Evolutionary conservation across 2,113 vertebrate species (phyloP).

Genomic region (Ciconia boyciana): DNA sequence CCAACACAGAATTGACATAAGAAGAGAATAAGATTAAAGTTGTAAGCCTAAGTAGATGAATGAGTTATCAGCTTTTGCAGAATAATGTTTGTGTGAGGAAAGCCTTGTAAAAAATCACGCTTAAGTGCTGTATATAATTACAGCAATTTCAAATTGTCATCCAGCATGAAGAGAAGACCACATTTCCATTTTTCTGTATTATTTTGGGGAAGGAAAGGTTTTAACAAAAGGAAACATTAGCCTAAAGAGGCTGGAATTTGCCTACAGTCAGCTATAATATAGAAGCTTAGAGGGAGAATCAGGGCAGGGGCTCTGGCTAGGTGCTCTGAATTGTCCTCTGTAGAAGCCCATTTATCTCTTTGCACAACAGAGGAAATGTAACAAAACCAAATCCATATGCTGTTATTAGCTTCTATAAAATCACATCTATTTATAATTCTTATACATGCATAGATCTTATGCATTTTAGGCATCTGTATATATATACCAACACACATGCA

Average conservation of each 20-base stretch:
- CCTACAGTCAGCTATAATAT: not conserved
- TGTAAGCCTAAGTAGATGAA: slow-evolving; percentile 32
- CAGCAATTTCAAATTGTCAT: not conserved
- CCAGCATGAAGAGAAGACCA: not conserved
- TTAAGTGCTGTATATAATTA: not conserved
- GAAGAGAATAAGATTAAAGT: slow-evolving; percentile 5
- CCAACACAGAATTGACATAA: not conserved
- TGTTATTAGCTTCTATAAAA: not conserved
- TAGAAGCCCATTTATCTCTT: not conserved
- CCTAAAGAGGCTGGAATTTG: not conserved
- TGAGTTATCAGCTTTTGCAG: slow-evolving; percentile 21
- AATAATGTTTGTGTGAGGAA: slow-evolving; percentile 35
- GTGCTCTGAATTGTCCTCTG: not conserved
- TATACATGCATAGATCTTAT: not conserved
- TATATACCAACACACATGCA: not conserved
- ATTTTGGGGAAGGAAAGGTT: not conserved
- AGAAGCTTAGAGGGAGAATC: not conserved
- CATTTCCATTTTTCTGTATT: slow-evolving; percentile 12
- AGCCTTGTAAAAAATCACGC: not conserved
- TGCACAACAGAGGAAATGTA: not conserved
- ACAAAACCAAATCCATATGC: not conserved
- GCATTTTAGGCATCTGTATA: not conserved
- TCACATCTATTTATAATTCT: not conserved
- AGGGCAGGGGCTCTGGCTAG: not conserved
- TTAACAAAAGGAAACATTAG: not conserved